phyloP scores from a whole-genome alignment of 2,113 vertebrate genomes.

The Tenebrosternarchus preto region DNA sequence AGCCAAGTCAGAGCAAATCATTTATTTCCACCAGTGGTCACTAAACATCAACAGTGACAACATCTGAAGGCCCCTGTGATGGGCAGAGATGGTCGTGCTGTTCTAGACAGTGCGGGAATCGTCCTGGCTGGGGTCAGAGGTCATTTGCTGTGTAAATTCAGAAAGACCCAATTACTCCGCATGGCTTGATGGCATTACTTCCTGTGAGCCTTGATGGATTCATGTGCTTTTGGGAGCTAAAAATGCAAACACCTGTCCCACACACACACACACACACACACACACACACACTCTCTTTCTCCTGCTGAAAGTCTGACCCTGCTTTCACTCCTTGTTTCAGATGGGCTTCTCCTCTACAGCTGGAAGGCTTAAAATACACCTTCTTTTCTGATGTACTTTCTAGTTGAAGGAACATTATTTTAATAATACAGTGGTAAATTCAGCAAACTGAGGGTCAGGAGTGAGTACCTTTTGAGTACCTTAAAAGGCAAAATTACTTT shows the following conservation, averaged over 20 bases:
- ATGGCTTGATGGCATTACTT: background rate
- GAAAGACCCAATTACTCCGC: slow-evolving; percentile 6
- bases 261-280: slow-evolving; percentile 7
- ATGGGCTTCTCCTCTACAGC: slow-evolving; percentile 19
- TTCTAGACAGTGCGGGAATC: background rate
- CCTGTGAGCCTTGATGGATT: slow-evolving; percentile 26
- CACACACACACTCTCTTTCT: slow-evolving; percentile 1
- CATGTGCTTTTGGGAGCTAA: slow-evolving; percentile 9
- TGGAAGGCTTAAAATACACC: slow-evolving; percentile 16
- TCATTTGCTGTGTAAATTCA: slow-evolving; percentile 16
- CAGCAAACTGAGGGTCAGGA: too few relatives aligned
- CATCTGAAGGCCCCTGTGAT: too few relatives aligned
- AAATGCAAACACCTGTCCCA: background rate
- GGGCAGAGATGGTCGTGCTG: background rate
- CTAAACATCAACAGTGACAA: background rate
- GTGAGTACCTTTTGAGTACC: too few relatives aligned
- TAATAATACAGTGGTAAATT: too few relatives aligned
- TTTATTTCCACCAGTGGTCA: background rate
- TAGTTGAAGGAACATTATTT: background rate
- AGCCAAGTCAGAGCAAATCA: background rate
- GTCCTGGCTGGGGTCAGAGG: background rate
- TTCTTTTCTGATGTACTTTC: too few relatives aligned
- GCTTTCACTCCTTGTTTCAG: slow-evolving; percentile 28
- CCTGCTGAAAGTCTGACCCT: slow-evolving; percentile 12
- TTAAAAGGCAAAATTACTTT: background rate